Evolutionary conservation across 2,113 vertebrate species (phyloP), one percentile per base, ranked within the genome.

Genomic region (Gymnocephalus cernua): DNA sequence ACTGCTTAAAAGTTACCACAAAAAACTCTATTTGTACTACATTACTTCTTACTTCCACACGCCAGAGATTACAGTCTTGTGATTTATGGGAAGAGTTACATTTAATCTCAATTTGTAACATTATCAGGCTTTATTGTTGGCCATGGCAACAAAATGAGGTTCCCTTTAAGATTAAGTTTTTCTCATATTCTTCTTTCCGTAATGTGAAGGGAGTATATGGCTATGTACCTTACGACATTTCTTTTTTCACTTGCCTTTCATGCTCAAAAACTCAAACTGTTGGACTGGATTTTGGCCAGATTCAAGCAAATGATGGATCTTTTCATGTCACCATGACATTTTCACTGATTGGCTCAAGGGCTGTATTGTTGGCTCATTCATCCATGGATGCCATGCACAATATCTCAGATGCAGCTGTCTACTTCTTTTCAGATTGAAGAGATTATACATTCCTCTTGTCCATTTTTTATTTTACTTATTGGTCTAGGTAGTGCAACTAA

Each of bases 271-370:
- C 56, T 48, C 54, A 67, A 65, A 66, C 38, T 47, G 53, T 54
- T 59, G 53, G 13, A 7, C 16, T 59, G 53, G 44, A 59, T 67
- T 62, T 72, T 48, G 35, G 59, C 21, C 27, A 66, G 14, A 45
- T 64, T 69, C 56, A 35, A 64, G 41, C 12, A 73, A 67, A 35
- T 16, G 23, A 57, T 54, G 25, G 15, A 48, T 57, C 18, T 75
- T 21, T 58, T 41, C 63, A 57, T 18, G 50, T 69, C 76, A 75
- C 29, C 48, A 3, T 54, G 69, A 77, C 64, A 72, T 76, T 81
- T 72, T 71, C 15, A 16, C 41, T 77, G 54, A 67, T 63, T 67
- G 41, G 56, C 69, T 64, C 65, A 53, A 63, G 65, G 63, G 59
- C 11, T 2, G 3, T 11, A 48, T 65, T 66, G 25, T 58, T 53